Base-by-base conservation (phyloP, 2,113 vertebrate species). In the Thunnus thynnus region DNA sequence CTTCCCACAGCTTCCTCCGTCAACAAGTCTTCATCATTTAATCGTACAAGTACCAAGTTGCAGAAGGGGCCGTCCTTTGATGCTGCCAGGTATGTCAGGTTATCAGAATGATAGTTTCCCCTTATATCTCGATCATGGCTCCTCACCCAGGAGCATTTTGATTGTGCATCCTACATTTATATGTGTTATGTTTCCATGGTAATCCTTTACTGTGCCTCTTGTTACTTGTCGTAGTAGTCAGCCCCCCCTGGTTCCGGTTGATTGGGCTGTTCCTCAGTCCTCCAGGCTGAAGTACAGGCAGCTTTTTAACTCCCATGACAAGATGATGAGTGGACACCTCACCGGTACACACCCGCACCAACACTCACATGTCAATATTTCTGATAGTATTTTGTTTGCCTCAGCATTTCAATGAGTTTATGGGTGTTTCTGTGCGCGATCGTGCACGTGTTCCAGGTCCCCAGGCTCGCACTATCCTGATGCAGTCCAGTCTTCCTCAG, bases 401-500 rank as follows among this genome's bases (percentile, higher is more conserved):
- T 0, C n/a, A 22, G 3, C 0, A 1, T 68, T 76, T 27, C 17
- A 71, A 51, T 18, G 30, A 27, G 18, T 20, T 13, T 20, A 3
- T 44, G 30, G 47, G 2, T 72, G 11, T 63, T 3, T 50, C 17
- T 75, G 51, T 16, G 12, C 3, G 51, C 51, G 51, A 13, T 14
- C 27, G 20, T 20, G 14, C 17, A 9, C 62, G 36, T 75, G 20
- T 68, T 74, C 41, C 87, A 99, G 98, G 98, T 92, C 98, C 98
- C 4, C 98, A 99, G 86, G 98, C 98, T 78, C 97, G 98, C 90
- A 99, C 98, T 3, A 98, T 99, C 91, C 97, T 99, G 83, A 99
- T 99, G 98, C 98, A 99, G 91, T 99, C 98, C 80, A 99, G 98
- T 94, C 97, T 99, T 94, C 98, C 98, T 86, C 98, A 99, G 92